phyloP scores from a whole-genome alignment of 2,113 vertebrate species.

The Haemorhous mexicanus region DNA sequence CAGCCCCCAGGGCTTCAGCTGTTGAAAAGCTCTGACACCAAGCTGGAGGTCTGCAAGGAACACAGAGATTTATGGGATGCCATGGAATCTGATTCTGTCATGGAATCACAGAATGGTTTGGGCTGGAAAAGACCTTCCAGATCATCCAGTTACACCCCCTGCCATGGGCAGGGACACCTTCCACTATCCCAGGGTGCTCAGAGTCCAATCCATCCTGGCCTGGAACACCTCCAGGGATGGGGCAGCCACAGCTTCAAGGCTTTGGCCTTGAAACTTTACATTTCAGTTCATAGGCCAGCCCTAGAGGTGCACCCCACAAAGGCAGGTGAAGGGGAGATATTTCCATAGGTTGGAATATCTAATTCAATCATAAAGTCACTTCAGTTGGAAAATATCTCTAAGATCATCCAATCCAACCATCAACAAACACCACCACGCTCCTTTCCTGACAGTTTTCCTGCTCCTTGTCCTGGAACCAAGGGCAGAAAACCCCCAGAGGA shows the following conservation, averaged over 20 bases:
- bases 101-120: background rate
- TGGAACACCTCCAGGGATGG: too few relatives aligned
- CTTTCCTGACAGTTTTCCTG: background rate
- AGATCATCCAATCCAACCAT: background rate
- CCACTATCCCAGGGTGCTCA: background rate
- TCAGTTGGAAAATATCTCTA: background rate
- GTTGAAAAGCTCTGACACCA: background rate
- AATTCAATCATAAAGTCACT: background rate
- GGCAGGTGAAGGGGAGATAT: background rate
- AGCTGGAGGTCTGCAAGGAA: background rate
- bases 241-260: background rate
- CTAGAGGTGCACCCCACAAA: fast-evolving
- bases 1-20: background rate
- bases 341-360: background rate
- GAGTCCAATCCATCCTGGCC: fast-evolving
- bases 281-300: background rate
- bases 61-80: background rate
- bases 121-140: background rate
- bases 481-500: background rate
- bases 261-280: background rate
- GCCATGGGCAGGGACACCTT: background rate
- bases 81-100: background rate
- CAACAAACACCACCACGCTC: background rate
- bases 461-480: background rate
- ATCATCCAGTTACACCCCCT: background rate